Percentiles rank a stretch among this genome's conserved stretches.
These are phyloP conservation scores for Urophycis tenuis DNA, from an alignment of 2,797 vertebrate species.

Conservation along the genomic window DNA sequence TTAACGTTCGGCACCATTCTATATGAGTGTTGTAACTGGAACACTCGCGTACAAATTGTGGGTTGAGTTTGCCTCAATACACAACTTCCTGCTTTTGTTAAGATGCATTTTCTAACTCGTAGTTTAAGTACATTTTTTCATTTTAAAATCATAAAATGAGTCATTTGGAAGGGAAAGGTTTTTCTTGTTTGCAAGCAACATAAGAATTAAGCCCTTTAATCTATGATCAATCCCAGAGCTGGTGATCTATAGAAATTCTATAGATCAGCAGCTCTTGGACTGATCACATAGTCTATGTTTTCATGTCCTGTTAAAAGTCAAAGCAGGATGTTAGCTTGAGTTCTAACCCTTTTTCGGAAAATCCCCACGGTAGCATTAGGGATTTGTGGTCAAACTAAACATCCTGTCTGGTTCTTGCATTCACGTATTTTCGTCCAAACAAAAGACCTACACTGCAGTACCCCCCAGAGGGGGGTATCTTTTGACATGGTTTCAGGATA, in stretches of 20 bases:
- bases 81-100: slow-evolving; percentile 58
- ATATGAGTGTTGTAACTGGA: not conserved
- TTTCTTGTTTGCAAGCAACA: slow-evolving; percentile 8
- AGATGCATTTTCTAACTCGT: not conserved
- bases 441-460: not conserved
- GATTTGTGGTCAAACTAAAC: not conserved
- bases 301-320: not conserved
- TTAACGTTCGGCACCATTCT: not conserved
- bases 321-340: not conserved
- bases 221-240: not conserved
- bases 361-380: not conserved
- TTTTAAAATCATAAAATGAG: too few relatives aligned
- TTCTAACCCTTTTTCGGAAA: not conserved
- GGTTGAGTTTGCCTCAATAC: slow-evolving; percentile 34
- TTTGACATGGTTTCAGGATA: not conserved
- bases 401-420: not conserved
- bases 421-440: not conserved
- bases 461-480: not conserved
- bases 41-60: slow-evolving; percentile 27
- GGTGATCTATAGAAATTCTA: not conserved
- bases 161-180: not conserved
- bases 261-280: too few relatives aligned
- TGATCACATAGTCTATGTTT: not conserved
- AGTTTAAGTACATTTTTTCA: not conserved
- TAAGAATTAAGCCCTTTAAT: not conserved